Conservation (phyloP, 2,113 vertebrate genomes). For the Aspiorhynchus laticeps region DNA sequence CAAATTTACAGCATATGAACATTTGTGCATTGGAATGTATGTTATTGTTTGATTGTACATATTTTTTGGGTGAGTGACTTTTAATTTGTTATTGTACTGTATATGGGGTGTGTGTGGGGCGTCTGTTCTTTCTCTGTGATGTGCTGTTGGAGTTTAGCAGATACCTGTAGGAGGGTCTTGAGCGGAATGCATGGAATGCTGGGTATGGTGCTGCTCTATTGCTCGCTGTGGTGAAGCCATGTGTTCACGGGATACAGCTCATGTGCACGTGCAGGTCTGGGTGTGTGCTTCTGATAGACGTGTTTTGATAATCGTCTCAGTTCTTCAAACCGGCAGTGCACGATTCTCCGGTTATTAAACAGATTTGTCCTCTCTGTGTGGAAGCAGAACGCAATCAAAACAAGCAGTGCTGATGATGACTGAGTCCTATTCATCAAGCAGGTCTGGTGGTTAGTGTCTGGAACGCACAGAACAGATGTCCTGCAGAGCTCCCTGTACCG, state of each 20-base stretch:
- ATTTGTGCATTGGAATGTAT: background rate
- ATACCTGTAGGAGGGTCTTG: constrained; percentile 5
- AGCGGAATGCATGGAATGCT: constrained; percentile 29
- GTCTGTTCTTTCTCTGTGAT: background rate
- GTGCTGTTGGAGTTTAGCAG: background rate
- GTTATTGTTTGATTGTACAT: background rate
- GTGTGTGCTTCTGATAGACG: constrained; percentile 58
- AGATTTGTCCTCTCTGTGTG: constrained; percentile 30
- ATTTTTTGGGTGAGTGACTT: background rate
- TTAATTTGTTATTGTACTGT: background rate
- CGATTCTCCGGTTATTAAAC: constrained; percentile 59
- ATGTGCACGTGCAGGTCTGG: constrained; percentile 28
- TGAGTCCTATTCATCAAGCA: constrained; percentile 44
- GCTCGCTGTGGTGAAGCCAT: background rate
- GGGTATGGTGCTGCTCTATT: background rate
- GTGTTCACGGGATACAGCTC: background rate
- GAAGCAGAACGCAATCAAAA: constrained; percentile 22
- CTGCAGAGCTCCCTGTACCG: constrained; percentile 43
- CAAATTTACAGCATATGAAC: background rate
- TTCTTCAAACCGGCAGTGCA: constrained; percentile 55
- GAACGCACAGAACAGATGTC: constrained; percentile 38
- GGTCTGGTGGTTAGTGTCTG: constrained; percentile 43
- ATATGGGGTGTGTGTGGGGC: background rate
- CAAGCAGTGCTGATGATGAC: constrained; percentile 27
- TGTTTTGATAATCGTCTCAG: constrained; percentile 39